phyloP scores from a whole-genome alignment of 1,140 invertebrate species.

The Vanessa tameamea region DNA sequence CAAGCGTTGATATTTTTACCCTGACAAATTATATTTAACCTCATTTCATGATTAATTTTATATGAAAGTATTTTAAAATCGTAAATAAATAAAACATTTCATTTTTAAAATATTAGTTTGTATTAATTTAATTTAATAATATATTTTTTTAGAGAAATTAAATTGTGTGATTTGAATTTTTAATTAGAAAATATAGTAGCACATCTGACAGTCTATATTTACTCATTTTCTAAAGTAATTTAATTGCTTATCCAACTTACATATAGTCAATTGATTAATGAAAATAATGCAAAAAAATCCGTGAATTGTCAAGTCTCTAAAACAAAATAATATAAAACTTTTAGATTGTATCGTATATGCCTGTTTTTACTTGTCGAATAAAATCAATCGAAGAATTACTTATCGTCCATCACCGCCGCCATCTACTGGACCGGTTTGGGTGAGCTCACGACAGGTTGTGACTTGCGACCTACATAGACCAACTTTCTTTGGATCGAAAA shows the following conservation, averaged over 20 bases:
- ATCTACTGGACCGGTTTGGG: slow-evolving; percentile 51
- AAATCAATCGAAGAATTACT: not conserved
- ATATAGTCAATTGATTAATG: too few species aligned
- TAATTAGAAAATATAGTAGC: too few species aligned
- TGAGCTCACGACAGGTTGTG: slow-evolving; percentile 65
- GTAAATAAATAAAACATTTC: not conserved
- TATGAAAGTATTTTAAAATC: not conserved
- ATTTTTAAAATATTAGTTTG: too few species aligned
- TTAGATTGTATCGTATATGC: not conserved
- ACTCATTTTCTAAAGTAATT: too few species aligned
- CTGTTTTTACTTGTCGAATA: not conserved
- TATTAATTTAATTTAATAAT: too few species aligned
- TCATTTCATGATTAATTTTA: not conserved
- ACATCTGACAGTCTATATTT: too few species aligned
- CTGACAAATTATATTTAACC: not conserved
- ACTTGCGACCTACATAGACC: slow-evolving; percentile 62
- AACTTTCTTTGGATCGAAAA: slow-evolving; percentile 67
- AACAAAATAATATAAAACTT: not conserved
- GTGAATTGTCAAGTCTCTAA: too few species aligned
- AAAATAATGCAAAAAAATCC: too few species aligned
- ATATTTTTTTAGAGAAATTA: too few species aligned
- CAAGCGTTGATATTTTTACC: slow-evolving; percentile 1
- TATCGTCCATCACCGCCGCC: slow-evolving; percentile 14
- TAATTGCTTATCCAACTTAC: too few species aligned
- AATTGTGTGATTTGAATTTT: too few species aligned